Conservation (phyloP, 2,113 vertebrate species). For the Thalassoma bifasciatum region DNA sequence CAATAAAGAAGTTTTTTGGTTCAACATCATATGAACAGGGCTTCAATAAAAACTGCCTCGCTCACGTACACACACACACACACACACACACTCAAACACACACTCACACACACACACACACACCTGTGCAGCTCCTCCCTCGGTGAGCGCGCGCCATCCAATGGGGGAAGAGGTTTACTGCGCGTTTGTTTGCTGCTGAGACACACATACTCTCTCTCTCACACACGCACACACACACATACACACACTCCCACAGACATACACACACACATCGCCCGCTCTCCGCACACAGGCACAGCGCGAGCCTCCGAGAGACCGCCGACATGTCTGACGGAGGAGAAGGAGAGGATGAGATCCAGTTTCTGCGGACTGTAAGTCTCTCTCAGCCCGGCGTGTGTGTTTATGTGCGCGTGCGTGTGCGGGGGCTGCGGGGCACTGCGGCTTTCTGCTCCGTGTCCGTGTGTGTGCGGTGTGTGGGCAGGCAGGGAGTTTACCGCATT, state of each 20-base stretch:
- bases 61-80: too few relatives aligned
- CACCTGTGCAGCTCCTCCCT: conserved; percentile 72
- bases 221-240: not conserved
- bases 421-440: conserved; percentile 15
- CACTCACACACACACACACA: conserved; percentile 4
- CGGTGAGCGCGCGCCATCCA: conserved; percentile 55
- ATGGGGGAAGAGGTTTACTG: conserved; percentile 41
- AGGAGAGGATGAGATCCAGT: conserved; percentile 92
- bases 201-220: too few relatives aligned
- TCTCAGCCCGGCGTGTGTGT: not conserved
- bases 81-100: not conserved
- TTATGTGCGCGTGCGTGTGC: not conserved
- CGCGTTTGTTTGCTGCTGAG: conserved; percentile 20
- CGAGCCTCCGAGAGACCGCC: conserved; percentile 19
- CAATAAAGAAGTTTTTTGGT: too few relatives aligned
- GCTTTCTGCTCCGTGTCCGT: conserved; percentile 8
- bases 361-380: conserved; percentile 89
- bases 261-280: not conserved
- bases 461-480: conserved; percentile 39
- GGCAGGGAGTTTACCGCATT: conserved; percentile 70
- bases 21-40: too few relatives aligned
- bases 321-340: conserved; percentile 90
- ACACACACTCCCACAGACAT: not conserved
- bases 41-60: too few relatives aligned
- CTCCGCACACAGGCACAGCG: conserved; percentile 7